These are phyloP conservation scores for Drosophila lutescens DNA, from an alignment of 2,888 invertebrate species.

Conservation along the genomic window DNA sequence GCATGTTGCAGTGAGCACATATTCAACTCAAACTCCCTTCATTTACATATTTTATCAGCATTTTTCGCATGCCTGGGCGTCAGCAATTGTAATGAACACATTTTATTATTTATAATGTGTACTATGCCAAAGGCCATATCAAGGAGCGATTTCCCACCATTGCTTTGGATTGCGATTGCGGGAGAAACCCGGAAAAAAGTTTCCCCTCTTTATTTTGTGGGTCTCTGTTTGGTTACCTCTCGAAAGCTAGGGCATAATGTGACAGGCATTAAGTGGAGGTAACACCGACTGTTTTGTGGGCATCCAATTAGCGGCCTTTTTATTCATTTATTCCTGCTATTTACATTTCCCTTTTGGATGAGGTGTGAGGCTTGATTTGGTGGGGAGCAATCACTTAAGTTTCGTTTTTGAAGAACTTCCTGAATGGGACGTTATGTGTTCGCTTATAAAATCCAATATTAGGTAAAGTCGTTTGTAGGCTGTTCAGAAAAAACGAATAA, in stretches of 20 bases:
- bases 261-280: conserved; percentile 57
- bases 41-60: conserved; percentile 71
- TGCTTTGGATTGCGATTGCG: background rate
- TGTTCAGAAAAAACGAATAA: too few species aligned
- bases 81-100: conserved; percentile 73
- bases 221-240: conserved; percentile 31
- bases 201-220: background rate
- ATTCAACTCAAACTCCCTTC: conserved; percentile 8
- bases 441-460: background rate
- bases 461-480: too few species aligned
- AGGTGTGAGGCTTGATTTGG: conserved; percentile 15
- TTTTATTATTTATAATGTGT: conserved; percentile 58
- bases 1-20: conserved; percentile 20
- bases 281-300: conserved; percentile 16
- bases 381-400: background rate
- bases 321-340: conserved; percentile 49
- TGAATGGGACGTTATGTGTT: background rate
- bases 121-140: conserved; percentile 14
- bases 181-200: conserved; percentile 1
- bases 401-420: background rate
- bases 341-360: conserved; percentile 19
- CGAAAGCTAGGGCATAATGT: conserved; percentile 51
- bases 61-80: conserved; percentile 74
- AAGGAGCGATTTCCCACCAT: conserved; percentile 14
- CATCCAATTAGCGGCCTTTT: conserved; percentile 67